Evolutionary conservation across 2,888 invertebrate species (phyloP), one percentile per base, ranked within the genome.

Genomic region (Mythimna lalbum): DNA sequence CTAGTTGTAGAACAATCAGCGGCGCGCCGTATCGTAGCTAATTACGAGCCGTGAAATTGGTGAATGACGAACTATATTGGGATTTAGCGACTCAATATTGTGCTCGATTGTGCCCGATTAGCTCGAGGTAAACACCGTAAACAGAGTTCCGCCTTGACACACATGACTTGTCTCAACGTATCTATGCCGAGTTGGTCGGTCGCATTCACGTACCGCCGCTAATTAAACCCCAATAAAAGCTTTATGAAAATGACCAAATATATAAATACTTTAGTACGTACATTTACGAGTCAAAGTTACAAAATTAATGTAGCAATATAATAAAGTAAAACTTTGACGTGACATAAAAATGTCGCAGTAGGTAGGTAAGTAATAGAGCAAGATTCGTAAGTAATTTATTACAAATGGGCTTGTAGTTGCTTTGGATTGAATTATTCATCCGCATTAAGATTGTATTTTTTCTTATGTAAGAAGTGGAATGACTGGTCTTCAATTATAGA

Each of bases 31-130:
- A 74, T 70, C 76, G 80, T 74, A 80, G 69, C 82, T 90, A 89
- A 93, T 93, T 90, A 88, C 90, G 66, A 60, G 56, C 87, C 93
- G 90, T 94, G 91, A 93, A 94, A 94, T 93, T 91, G 87, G 86
- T 88, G 87, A 91, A 90, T 88, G 85, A 85, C 85, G 86, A 69
- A 75, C 74, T 91, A 91, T 91, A 92, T 92, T 89, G 86, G 80
- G 85, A 86, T 90, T 90, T 89, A 87, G 89, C 87, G 88, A 90
- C 87, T 84, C 86, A 81, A 87, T 87, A 86, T 86, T 78, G 80
- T 79, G 81, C 67, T 64, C 73, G 77, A 86, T 88, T 86, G n/a
- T n/a, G 83, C 71, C 65, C 73, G 79, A 86, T 88, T 86, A 82
- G 50, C 63, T 67, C 79, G 81, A 70, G 60, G 76, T 73, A 83